These are phyloP conservation scores for Itoplectis maculator DNA, from an alignment of 2,888 invertebrate genomes.

Conservation along the genomic window DNA sequence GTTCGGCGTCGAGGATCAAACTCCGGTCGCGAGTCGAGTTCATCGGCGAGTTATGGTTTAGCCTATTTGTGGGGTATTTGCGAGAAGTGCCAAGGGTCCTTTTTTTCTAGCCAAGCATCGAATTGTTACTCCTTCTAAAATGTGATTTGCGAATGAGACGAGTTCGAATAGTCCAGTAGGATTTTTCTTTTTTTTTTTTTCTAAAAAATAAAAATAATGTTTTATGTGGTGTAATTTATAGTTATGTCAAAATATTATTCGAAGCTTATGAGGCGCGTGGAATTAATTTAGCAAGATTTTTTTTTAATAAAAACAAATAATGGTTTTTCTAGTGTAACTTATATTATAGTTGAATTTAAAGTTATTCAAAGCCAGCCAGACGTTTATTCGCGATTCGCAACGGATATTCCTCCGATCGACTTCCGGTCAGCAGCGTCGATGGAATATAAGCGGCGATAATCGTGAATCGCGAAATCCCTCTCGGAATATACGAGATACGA, in stretches of 20 bases:
- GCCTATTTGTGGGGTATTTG: background rate
- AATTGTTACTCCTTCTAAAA: background rate
- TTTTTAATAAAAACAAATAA: too few species aligned
- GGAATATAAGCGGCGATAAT: constrained; percentile 54
- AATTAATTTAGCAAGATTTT: too few species aligned
- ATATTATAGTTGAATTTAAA: too few species aligned
- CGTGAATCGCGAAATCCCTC: constrained; percentile 11
- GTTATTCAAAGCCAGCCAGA: background rate
- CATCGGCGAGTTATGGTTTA: background rate
- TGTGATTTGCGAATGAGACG: background rate
- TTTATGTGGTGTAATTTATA: too few species aligned
- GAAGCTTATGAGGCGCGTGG: too few species aligned
- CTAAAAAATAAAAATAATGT: too few species aligned
- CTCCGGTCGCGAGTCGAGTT: background rate
- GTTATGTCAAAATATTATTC: too few species aligned
- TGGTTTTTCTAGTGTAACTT: too few species aligned
- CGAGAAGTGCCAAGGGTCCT: too few species aligned
- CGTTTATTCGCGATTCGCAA: background rate
- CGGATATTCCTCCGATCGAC: background rate
- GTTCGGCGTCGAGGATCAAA: background rate
- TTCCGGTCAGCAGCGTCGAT: constrained; percentile 29
- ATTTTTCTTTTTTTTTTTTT: too few species aligned
- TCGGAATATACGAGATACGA: constrained; percentile 45
- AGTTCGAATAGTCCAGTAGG: background rate
- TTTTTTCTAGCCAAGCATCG: background rate